Evolutionary conservation across 1,140 invertebrate species (phyloP), one percentile per base, ranked within the genome.

Genomic region (Drosophila melanica): DNA sequence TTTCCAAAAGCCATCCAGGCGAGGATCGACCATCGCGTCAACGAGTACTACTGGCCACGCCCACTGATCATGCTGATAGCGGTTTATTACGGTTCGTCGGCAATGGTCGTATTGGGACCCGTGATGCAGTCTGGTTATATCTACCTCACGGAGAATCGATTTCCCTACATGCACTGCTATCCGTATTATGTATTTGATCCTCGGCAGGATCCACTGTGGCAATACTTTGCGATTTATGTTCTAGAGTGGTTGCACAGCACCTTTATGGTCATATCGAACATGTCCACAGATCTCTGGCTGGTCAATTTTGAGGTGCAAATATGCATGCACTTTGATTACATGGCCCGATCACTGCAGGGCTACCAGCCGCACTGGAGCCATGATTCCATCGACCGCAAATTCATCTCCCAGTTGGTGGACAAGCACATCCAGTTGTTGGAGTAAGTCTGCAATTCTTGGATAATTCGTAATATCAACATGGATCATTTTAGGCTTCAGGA

Each of bases 301-400:
- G 45, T 89, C 0, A 74, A 50, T 27, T 84, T 89, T 53, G 55
- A 75, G 7, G 45, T 62, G 3, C 85, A 89, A 45, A 70, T 90
- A 7, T 79, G 78, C 57, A 74, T 90, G 57, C 85, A 90, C 18
- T 71, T 90, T 3, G 71, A 72, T 23, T 65, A 70, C 12, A 48
- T 89, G 12, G 65, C 64, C 8, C 30, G 55, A n/a, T 50, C 41
- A 7, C 10, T 90, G 14, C 23, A 64, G 23, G 51, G 67, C 6
- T 75, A 74, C 41, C 18, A 72, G 4, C 84, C 84, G 0, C 55
- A 62, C 18, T 14, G 37, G 14, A 23, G 47, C 0, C 35, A 69
- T 12, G 72, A 69, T 1, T 7, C 20, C 1, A 18, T 23, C 1
- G 80, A 90, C 45, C 55, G 42, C 1, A 3, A 60, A 6, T 81